Evolutionary conservation across 2,888 invertebrate genomes (phyloP).

Genomic region (Steinernema hermaphroditum): DNA sequence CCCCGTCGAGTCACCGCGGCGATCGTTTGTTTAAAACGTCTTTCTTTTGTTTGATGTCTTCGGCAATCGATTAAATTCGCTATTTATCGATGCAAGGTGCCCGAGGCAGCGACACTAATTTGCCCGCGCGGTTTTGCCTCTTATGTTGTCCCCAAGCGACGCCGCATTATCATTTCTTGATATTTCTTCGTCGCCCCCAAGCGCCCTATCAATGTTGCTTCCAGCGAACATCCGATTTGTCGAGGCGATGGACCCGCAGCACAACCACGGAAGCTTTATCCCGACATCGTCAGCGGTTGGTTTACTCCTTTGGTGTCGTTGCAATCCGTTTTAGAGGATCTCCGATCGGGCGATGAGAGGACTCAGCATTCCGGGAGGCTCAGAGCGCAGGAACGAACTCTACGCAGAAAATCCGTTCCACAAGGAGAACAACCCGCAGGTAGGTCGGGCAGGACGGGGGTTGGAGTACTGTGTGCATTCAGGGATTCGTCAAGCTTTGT

Average conservation of each 20-base stretch:
- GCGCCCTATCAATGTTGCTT: not conserved
- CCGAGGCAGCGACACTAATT: not conserved
- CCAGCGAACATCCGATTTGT: constrained; percentile 14
- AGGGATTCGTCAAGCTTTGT: constrained; percentile 47
- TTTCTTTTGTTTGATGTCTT: not conserved
- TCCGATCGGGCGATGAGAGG: constrained; percentile 44
- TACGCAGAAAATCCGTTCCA: constrained; percentile 42
- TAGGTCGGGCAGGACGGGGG: not conserved
- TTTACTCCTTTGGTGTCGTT: not conserved
- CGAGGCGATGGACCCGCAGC: constrained; percentile 12
- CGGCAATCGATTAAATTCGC: not conserved
- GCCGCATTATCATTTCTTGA: not conserved
- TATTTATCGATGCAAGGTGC: not conserved
- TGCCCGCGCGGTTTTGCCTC: not conserved
- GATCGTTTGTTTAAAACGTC: too few relatives aligned
- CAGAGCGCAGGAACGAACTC: constrained; percentile 41
- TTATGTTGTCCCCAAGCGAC: not conserved
- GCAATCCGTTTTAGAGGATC: constrained; percentile 27
- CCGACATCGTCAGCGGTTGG: constrained; percentile 9
- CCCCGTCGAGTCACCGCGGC: too few relatives aligned
- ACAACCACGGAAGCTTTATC: not conserved
- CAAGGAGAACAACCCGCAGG: constrained; percentile 38
- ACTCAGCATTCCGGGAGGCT: constrained; percentile 33
- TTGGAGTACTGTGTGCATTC: not conserved
- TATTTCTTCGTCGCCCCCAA: not conserved